Base-by-base conservation (phyloP, 2,888 invertebrate species). In the Neoitamus cyanurus region DNA sequence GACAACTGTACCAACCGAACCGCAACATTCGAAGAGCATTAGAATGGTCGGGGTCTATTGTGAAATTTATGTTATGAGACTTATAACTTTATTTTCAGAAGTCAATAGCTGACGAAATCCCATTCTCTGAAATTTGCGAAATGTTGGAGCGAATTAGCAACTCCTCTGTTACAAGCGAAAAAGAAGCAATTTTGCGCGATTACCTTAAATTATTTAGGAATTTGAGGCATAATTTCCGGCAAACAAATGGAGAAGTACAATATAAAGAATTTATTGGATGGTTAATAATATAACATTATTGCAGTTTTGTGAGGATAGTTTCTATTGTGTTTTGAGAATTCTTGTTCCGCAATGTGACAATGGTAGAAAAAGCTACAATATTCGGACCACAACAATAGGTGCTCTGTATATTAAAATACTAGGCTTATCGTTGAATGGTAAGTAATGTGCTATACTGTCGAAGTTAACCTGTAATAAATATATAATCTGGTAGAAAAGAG, bases 331-430 rank as follows among this genome's bases (percentile, higher is more conserved):
- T 68, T 89, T 98, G 87, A 93, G 98, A 86, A 92, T 98, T 37
- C 90, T 98, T 9, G 88, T 98, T 34, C 97, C 98, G 0, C 93
- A 94, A 85, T 91, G 94, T 37, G 98, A 98, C 88, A 94, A 95
- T 87, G 95, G 96, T 87, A 93, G 98, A 87, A 94, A 94, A 48
- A 93, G 97, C 0, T 97, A 97, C 91, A 96, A 97, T 25, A 92
- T 98, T 86, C 96, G 97, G 91, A 95, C 96, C 91, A 92, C 93
- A 42, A 94, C 94, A 87, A 92, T 98, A 85, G 95, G 95, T 0
- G 93, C 93, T 87, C 90, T 95, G 42, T 94, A 97, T 85, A 94
- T 96, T n/a, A 93, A 94, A 88, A 94, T 97, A 77, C 92, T 98
- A 78, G 94, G 95, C 85, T 91, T 98, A 70, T 93, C 94, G 13